Evolutionary conservation across 2,797 vertebrate species (phyloP), one percentile per base, ranked within the genome.

Genomic region (Sparidentex hasta): DNA sequence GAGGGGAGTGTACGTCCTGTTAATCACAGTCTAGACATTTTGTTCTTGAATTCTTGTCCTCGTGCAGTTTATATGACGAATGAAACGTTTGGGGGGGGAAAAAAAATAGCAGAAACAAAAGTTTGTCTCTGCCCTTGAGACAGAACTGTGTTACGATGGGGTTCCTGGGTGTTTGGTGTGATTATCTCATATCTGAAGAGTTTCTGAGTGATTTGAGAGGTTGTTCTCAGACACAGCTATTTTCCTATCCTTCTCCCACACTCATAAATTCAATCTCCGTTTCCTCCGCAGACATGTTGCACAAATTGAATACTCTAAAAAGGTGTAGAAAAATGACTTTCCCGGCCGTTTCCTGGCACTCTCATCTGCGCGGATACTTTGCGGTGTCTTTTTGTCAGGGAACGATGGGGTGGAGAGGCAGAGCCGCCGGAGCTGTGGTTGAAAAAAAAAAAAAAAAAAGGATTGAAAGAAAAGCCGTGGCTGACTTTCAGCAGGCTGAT

Each of bases 401-500:
- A 77, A 59, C 9, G 71, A 85, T 74, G 80, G 57, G 65, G 65
- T 66, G 73, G 65, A 80, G 80, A 23, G 59, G 64, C 72, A 74
- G 59, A 68, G 80, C 65, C 18, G 25, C 27, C 51, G 77, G 75
- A 78, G 74, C 76, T 33, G 71, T 46, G 76, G 65, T 71, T 83
- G 33, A 33, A 33, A 27, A 3, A 50, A 58, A n/a, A 38, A 44
- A 21, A 27, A 52, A 59, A 54, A 12, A 64, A 52, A 51, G 18
- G 21, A 41, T 1, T 16, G 59, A 55, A 46, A 66, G 20, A 47
- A 75, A 59, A 18, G 56, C 43, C 7, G 63, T 38, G 55, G 75
- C 78, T 71, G 72, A 71, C 82, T 91, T 33, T 83, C 29, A 72
- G 83, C 81, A 52, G 78, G 76, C 74, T 63, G 80, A 90, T 94